Percentiles rank a stretch among this genome's conserved stretches.
These are phyloP conservation scores for Pandemis heparana DNA, from an alignment of 2,888 invertebrate genomes.

Conservation along the genomic window DNA sequence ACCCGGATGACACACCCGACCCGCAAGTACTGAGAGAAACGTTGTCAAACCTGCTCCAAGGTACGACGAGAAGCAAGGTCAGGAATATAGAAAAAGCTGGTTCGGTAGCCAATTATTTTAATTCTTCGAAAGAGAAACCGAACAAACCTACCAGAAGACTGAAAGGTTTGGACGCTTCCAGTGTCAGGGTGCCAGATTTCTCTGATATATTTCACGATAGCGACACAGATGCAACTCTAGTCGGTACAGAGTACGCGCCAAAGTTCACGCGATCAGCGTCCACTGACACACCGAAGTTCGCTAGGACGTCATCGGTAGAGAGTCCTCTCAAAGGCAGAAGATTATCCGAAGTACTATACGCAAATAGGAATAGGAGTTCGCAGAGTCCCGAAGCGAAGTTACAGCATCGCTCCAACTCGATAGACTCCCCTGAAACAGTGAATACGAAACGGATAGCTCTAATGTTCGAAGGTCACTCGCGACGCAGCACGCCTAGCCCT, in stretches of 20 bases:
- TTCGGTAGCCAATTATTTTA: conserved; percentile 26
- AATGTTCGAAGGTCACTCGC: conserved; percentile 67
- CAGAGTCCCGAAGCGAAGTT: conserved; percentile 60
- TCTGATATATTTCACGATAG: conserved; percentile 64
- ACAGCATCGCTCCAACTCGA: conserved; percentile 65
- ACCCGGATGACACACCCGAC: conserved; percentile 72
- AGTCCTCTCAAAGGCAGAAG: conserved; percentile 54
- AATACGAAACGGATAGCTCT: conserved; percentile 70
- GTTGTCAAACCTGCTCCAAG: conserved; percentile 67
- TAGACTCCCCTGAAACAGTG: conserved; percentile 62
- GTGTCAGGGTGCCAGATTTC: conserved; percentile 58
- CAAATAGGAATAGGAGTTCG: conserved; percentile 57
- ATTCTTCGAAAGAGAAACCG: conserved; percentile 45
- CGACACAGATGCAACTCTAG: conserved; percentile 67
- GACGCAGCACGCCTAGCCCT: conserved; percentile 66
- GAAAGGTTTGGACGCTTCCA: conserved; percentile 67
- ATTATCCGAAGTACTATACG: conserved; percentile 58
- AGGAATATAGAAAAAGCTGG: conserved; percentile 37
- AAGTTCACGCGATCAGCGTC: conserved; percentile 46
- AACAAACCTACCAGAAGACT: conserved; percentile 60
- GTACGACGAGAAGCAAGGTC: conserved; percentile 58
- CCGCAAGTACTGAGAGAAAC: conserved; percentile 65
- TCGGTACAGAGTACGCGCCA: conserved; percentile 48
- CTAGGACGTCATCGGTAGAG: conserved; percentile 24
- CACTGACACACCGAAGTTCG: conserved; percentile 46